These are phyloP conservation scores for Trissolcus brochymenae DNA, from an alignment of 2,888 invertebrate species.

Conservation along the genomic window DNA sequence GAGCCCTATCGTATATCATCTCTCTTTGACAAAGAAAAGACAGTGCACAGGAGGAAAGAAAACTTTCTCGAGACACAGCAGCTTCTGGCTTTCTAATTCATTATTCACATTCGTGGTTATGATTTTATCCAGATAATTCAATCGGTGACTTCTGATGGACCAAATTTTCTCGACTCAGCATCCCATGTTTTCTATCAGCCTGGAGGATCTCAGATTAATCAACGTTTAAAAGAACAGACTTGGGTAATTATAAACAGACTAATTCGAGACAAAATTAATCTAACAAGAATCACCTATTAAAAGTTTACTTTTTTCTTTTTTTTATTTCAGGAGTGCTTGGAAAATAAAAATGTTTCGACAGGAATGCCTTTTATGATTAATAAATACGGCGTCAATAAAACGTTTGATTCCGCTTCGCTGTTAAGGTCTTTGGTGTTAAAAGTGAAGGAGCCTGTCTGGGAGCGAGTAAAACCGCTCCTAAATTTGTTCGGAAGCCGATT, in stretches of 20 bases:
- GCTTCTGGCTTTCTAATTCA: constrained; percentile 26
- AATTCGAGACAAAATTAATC: background rate
- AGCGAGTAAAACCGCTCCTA: constrained; percentile 58
- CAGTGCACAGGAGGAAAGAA: constrained; percentile 20
- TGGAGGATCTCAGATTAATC: too few relatives aligned
- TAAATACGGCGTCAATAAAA: background rate
- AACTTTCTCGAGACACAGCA: constrained; percentile 28
- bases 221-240: too few relatives aligned
- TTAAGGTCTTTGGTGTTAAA: constrained; percentile 2
- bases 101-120: constrained; percentile 11
- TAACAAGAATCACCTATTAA: background rate
- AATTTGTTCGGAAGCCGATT: constrained; percentile 61
- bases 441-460: constrained; percentile 17
- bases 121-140: constrained; percentile 8
- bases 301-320: background rate
- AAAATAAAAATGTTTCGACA: background rate
- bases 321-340: background rate
- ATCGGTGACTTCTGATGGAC: background rate
- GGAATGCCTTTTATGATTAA: background rate
- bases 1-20: constrained; percentile 37
- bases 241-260: too few relatives aligned
- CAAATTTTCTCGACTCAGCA: too few relatives aligned
- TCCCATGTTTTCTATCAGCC: too few relatives aligned
- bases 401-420: background rate
- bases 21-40: constrained; percentile 9